Conservation (phyloP, 2,113 vertebrate species). For the Gasterosteus aculeatus region DNA sequence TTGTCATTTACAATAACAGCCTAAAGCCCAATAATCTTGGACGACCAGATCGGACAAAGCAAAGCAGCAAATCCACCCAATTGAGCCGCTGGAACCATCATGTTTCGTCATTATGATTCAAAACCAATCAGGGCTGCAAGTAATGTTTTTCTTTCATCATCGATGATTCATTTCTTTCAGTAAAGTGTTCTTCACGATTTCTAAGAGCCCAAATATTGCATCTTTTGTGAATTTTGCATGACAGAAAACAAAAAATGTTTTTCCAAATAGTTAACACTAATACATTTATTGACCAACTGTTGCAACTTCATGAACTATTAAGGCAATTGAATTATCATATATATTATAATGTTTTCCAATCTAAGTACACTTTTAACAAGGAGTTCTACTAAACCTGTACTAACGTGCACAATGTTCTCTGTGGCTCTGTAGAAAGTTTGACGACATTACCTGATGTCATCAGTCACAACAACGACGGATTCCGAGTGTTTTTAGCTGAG, state of each 20-base stretch:
- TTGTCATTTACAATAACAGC: background rate
- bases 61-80: background rate
- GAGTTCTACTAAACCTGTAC: background rate
- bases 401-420: background rate
- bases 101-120: background rate
- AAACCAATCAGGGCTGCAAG: background rate
- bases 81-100: background rate
- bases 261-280: background rate
- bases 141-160: slow-evolving; percentile 1
- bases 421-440: background rate
- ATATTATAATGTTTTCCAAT: background rate
- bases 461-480: background rate
- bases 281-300: background rate
- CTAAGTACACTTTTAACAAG: background rate
- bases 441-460: background rate
- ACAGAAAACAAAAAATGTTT: background rate
- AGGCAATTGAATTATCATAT: background rate
- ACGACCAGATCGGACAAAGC: background rate
- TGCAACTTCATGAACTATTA: background rate
- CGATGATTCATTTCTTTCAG: background rate
- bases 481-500: too few species aligned
- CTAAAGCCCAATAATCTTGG: background rate
- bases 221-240: background rate
- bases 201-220: background rate
- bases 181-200: background rate